These are phyloP conservation scores for Drosophila tani DNA, from an alignment of 1,140 invertebrate species.

Conservation along the genomic window DNA sequence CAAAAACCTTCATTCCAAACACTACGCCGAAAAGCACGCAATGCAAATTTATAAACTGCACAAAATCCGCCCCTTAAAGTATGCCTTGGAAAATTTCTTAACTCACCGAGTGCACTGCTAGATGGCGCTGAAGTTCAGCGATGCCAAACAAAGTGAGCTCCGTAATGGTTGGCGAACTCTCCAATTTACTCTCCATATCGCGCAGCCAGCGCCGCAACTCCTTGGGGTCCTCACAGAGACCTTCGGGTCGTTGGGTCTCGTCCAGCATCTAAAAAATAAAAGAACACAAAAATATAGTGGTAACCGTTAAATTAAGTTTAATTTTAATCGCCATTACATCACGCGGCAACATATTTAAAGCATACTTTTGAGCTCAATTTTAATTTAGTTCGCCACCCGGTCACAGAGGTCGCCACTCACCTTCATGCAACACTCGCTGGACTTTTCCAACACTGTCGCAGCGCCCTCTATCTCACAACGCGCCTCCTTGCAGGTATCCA, in stretches of 20 bases:
- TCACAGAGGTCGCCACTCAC: conserved; percentile 18
- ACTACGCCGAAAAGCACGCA: background rate
- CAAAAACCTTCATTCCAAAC: background rate
- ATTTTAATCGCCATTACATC: too few relatives aligned
- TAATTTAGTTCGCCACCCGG: background rate
- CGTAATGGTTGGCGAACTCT: conserved; percentile 72
- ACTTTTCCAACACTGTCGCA: conserved; percentile 42
- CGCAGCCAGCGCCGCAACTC: conserved; percentile 86
- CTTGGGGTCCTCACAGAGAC: conserved; percentile 76
- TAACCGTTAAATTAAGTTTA: too few relatives aligned
- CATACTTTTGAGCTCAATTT: too few relatives aligned
- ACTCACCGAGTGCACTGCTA: conserved; percentile 83
- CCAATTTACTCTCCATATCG: conserved; percentile 85
- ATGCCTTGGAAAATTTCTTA: background rate
- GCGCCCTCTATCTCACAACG: conserved; percentile 79
- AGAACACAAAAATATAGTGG: too few relatives aligned
- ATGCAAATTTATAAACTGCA: background rate
- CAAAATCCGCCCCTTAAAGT: background rate
- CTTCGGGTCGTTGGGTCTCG: conserved; percentile 70
- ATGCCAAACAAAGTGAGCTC: conserved; percentile 67
- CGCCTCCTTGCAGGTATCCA: conserved; percentile 92
- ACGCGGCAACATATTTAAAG: too few relatives aligned
- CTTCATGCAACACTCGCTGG: conserved; percentile 57
- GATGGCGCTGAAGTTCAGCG: conserved; percentile 75
- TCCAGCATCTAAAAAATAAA: conserved; percentile 63